Conservation (phyloP, 2,888 invertebrate species). For the Notodonta dromedarius region DNA sequence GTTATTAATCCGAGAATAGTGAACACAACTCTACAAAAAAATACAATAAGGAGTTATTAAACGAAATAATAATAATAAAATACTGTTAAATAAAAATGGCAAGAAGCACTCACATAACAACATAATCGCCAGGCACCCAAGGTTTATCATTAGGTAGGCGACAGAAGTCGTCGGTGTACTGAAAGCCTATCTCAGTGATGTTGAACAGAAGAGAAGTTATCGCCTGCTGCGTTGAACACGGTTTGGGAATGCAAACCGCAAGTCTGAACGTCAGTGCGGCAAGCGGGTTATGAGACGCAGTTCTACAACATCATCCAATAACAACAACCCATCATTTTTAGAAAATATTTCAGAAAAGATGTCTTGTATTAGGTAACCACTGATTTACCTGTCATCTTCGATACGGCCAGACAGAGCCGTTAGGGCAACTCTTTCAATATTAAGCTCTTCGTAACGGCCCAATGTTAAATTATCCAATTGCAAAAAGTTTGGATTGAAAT, state of each 20-base stretch:
- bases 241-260: constrained; percentile 51
- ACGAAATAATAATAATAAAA: background rate
- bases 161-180: constrained; percentile 41
- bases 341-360: background rate
- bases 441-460: constrained; percentile 12
- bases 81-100: background rate
- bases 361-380: too few species aligned
- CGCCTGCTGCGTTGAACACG: constrained; percentile 43
- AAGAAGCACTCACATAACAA: constrained; percentile 52
- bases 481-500: constrained; percentile 14
- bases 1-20: constrained; percentile 46
- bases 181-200: constrained; percentile 28
- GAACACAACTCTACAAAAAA: constrained; percentile 25
- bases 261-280: constrained; percentile 25
- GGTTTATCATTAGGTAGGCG: constrained; percentile 54
- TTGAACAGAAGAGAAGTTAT: constrained; percentile 37
- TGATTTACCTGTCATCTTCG: constrained; percentile 17
- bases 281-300: constrained; percentile 17
- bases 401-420: constrained; percentile 14
- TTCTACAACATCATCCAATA: constrained; percentile 13
- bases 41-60: background rate
- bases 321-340: background rate
- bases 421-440: constrained; percentile 11
- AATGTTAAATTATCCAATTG: constrained; percentile 15
- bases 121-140: constrained; percentile 51